Percentiles rank a stretch among this genome's conserved stretches.
phyloP scores from a whole-genome alignment of 1,140 invertebrate genomes.

The Drosophila orena region DNA sequence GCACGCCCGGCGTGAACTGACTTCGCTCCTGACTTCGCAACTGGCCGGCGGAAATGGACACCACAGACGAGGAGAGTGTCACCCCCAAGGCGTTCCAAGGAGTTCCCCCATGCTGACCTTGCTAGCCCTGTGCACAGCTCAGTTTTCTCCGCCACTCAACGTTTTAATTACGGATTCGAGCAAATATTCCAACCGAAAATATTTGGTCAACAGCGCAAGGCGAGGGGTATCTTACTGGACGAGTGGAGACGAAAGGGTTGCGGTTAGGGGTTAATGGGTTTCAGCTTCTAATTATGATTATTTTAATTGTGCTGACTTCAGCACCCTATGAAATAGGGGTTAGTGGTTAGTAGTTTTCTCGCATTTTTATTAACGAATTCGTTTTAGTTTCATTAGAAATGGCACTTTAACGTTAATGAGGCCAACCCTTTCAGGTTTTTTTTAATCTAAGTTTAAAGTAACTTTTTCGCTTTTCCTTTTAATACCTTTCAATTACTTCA shows the following conservation, averaged over 20 bases:
- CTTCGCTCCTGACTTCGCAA: slow-evolving; percentile 13
- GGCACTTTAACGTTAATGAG: background rate
- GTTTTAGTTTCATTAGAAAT: slow-evolving; percentile 1
- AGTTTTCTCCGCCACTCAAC: slow-evolving; percentile 22
- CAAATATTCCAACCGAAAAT: slow-evolving; percentile 60
- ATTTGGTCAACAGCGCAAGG: slow-evolving; percentile 31
- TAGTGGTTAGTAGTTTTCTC: slow-evolving; percentile 4
- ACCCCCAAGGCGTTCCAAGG: slow-evolving; percentile 7
- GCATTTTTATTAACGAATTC: slow-evolving; percentile 6
- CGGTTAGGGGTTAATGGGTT: slow-evolving; percentile 29
- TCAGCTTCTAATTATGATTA: slow-evolving; percentile 57
- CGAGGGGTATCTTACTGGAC: background rate
- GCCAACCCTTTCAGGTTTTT: background rate
- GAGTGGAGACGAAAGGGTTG: slow-evolving; percentile 22
- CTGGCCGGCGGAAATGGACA: slow-evolving; percentile 59
- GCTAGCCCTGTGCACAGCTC: slow-evolving; percentile 45
- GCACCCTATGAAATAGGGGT: background rate
- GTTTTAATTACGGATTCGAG: slow-evolving; percentile 72
- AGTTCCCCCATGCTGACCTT: slow-evolving; percentile 32
- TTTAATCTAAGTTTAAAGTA: no score
- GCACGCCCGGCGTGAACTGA: slow-evolving; percentile 58
- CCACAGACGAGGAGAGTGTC: slow-evolving; percentile 22
- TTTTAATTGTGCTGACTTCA: slow-evolving; percentile 45
- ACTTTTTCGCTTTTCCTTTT: background rate
- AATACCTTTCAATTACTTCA: slow-evolving; percentile 11